Evolutionary conservation across 2,113 vertebrate species (phyloP).

Genomic region (Galbula dea): DNA sequence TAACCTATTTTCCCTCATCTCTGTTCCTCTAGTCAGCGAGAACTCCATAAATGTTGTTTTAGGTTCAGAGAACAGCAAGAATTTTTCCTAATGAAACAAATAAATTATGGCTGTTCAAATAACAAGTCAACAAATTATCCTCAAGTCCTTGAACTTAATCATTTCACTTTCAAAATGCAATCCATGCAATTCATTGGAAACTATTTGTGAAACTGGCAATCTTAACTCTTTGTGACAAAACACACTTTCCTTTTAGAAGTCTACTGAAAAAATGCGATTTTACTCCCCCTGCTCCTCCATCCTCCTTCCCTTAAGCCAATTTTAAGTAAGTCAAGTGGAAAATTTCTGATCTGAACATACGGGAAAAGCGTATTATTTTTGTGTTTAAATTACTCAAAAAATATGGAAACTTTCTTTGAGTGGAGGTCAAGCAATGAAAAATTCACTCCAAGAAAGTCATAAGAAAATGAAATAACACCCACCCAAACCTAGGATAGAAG

Average conservation of each 20-base stretch:
- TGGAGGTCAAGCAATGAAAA: not conserved
- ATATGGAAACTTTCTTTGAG: not conserved
- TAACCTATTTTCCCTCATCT: not conserved
- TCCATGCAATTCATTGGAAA: not conserved
- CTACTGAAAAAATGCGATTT: not conserved
- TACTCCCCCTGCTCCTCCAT: not conserved
- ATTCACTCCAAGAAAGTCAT: not conserved
- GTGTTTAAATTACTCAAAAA: not conserved
- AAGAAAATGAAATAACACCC: not conserved
- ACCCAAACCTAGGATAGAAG: not conserved
- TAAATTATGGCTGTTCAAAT: not conserved
- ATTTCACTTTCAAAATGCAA: not conserved
- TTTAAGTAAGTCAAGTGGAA: not conserved
- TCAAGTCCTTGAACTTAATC: not conserved
- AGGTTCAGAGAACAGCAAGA: not conserved
- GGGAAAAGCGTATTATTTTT: not conserved
- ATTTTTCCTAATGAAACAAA: not conserved
- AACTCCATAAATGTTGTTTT: not conserved
- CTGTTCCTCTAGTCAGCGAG: not conserved
- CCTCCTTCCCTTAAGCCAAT: not conserved
- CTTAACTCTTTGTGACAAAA: not conserved
- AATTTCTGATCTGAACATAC: not conserved
- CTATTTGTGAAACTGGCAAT: not conserved
- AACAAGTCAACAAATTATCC: not conserved
- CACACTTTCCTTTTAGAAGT: not conserved